phyloP scores from a whole-genome alignment of 1,140 invertebrate species.

The Sarcophaga bullata region DNA sequence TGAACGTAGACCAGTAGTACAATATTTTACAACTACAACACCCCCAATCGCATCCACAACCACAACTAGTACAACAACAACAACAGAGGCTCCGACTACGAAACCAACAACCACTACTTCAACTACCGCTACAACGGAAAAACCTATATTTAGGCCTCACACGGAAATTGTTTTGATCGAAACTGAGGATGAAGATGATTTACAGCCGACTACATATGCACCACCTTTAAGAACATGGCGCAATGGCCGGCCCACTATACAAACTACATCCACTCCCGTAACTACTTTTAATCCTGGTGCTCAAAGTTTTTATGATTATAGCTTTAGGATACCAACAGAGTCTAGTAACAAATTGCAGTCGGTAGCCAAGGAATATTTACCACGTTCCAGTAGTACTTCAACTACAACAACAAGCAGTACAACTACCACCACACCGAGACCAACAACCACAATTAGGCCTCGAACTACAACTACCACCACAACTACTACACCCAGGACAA shows the following conservation, averaged over 20 bases:
- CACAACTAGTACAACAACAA: conserved; percentile 41
- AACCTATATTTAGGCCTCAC: neutral
- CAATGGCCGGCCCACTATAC: conserved; percentile 54
- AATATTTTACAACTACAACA: conserved; percentile 16
- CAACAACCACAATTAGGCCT: conserved; percentile 41
- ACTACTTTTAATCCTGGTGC: neutral
- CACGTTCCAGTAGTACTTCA: conserved; percentile 30
- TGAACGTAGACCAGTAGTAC: conserved; percentile 40
- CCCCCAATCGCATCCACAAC: conserved; percentile 34
- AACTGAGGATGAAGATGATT: conserved; percentile 42
- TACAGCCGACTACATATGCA: conserved; percentile 63
- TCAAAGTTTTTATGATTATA: conserved; percentile 25
- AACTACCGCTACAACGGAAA: conserved; percentile 27
- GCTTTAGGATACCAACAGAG: neutral
- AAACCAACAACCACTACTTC: conserved; percentile 44
- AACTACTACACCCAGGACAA: conserved; percentile 28
- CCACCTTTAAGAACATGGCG: conserved; percentile 59
- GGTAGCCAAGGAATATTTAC: conserved; percentile 32
- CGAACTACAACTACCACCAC: conserved; percentile 43
- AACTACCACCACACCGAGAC: conserved; percentile 45
- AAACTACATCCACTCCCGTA: conserved; percentile 38
- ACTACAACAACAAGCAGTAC: conserved; percentile 32
- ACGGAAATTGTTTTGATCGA: neutral
- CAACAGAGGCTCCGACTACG: conserved; percentile 23
- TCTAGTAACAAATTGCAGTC: conserved; percentile 24